Base-by-base conservation (phyloP, 2,113 vertebrate genomes). In the Pyxicephalus adspersus region DNA sequence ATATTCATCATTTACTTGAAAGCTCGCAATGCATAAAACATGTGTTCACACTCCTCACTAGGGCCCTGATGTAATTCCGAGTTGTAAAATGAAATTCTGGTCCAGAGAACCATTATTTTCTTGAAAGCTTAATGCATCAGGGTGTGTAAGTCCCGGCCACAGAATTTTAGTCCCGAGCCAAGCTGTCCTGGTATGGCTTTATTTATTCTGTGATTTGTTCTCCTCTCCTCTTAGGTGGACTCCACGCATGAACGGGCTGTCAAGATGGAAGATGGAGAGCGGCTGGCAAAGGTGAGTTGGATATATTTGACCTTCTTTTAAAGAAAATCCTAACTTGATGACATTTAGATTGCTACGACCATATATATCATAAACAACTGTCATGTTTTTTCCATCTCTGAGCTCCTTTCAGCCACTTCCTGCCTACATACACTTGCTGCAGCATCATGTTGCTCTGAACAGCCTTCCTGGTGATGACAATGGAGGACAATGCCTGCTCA, bases 221-320 rank as follows among this genome's bases (percentile, higher is more conserved):
- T 45, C 58, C 1, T 34, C 18, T 19, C 18, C 11, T 25, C 52
- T 60, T 83, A 98, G 96, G 96, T 96, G 81, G 97, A 98, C 81
- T 92, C 94, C n/a, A 86, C 95, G 68, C 96, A 97, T 67, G 95
- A 97, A 64, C 91, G 93, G 54, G 95, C 91, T 85, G 95, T 98
- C 83, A 97, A 95, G 84, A 93, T 93, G 83, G 96, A 98, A 86
- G 96, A 97, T 0, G 96, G 95, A 1, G 97, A 97, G 87, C 94
- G 94, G 77, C 88, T 98, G 50, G 97, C 96, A 76, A 97, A 96
- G 95, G 96, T 98, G 85, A 52, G 84, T 63, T 57, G 5, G 11
- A 34, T 19, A 34, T 57, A 58, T 25, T 5, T 2, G 1, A 45
- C 38, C 38, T 45, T 9, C 38, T n/a, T n/a, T n/a, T 45, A 45